These are phyloP conservation scores for Pteromalus puparum DNA, from an alignment of 1,140 invertebrate genomes.

Conservation along the genomic window DNA sequence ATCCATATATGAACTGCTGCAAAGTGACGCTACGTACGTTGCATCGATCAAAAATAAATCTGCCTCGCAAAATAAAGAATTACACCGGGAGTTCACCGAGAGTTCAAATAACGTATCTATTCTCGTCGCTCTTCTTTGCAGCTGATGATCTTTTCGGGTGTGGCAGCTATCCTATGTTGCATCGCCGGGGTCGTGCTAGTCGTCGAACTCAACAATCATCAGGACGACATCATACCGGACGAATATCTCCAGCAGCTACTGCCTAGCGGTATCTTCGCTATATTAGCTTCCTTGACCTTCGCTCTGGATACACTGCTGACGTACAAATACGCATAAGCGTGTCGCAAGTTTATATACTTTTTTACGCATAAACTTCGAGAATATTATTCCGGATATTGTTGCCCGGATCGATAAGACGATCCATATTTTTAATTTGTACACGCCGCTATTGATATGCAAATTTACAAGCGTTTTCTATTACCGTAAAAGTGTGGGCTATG, in stretches of 20 bases:
- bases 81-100: background rate
- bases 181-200: conserved; percentile 65
- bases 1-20: too few species aligned
- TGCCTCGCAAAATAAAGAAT: too few species aligned
- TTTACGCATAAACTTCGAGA: background rate
- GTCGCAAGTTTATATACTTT: background rate
- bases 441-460: background rate
- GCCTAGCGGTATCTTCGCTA: conserved; percentile 65
- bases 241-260: conserved; percentile 66
- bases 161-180: conserved; percentile 65
- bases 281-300: conserved; percentile 65
- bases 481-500: background rate
- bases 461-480: background rate
- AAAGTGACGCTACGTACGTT: too few species aligned
- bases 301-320: conserved; percentile 64
- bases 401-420: background rate
- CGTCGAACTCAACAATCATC: conserved; percentile 63
- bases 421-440: background rate
- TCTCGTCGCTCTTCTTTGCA: conserved; percentile 56
- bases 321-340: conserved; percentile 62
- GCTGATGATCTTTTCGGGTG: conserved; percentile 64
- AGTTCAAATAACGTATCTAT: background rate
- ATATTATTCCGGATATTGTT: background rate
- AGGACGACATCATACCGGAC: conserved; percentile 63
- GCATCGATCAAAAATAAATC: background rate